Percentiles rank a stretch among this genome's conserved stretches.
phyloP scores from a whole-genome alignment of 2,113 vertebrate species.

The Charadrius vociferus region DNA sequence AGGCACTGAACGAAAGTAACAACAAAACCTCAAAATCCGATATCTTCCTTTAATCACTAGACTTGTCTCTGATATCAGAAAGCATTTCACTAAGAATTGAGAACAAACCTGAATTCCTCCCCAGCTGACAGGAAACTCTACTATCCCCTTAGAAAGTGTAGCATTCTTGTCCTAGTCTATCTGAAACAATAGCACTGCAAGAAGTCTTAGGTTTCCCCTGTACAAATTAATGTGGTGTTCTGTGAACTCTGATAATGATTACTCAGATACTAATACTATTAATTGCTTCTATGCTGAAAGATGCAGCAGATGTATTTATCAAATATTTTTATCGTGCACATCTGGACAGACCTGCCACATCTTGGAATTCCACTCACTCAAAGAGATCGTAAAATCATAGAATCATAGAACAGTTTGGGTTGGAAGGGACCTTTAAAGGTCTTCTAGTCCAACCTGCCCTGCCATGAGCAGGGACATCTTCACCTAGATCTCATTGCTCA shows the following conservation, averaged over 20 bases:
- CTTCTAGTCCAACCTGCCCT: not conserved
- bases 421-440: not conserved
- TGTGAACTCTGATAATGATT: not conserved
- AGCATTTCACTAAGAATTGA: not conserved
- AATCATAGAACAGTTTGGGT: not conserved
- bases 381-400: not conserved
- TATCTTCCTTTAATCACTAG: not conserved
- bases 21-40: not conserved
- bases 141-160: not conserved
- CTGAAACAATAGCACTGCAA: not conserved
- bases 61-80: not conserved
- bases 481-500: not conserved
- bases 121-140: not conserved
- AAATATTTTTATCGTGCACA: not conserved
- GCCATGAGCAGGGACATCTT: not conserved
- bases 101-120: not conserved
- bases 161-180: not conserved
- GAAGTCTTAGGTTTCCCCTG: not conserved
- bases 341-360: not conserved
- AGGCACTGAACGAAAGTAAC: not conserved
- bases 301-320: not conserved
- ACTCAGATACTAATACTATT: not conserved
- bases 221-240: not conserved
- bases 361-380: not conserved
- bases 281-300: not conserved